These are phyloP conservation scores for Tachina fera DNA, from an alignment of 2,888 invertebrate species.

Conservation along the genomic window DNA sequence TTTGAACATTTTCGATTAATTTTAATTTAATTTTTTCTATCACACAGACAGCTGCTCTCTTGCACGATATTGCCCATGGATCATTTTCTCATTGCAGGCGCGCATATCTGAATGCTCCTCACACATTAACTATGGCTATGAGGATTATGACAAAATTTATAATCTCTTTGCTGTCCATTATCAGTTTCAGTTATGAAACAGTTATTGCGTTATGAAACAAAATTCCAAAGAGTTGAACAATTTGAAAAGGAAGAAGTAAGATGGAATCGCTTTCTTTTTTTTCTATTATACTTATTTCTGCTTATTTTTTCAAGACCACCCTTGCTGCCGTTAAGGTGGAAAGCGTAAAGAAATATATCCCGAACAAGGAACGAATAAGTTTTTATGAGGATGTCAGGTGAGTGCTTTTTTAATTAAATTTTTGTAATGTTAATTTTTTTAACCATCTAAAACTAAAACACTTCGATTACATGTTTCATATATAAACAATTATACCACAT, in stretches of 20 bases:
- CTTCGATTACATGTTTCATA: too few relatives aligned
- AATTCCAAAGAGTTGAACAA: constrained; percentile 69
- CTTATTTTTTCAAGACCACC: constrained; percentile 22
- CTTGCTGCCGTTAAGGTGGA: constrained; percentile 6
- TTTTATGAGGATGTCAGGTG: constrained; percentile 77
- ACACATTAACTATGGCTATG: constrained; percentile 83
- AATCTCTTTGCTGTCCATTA: constrained; percentile 83
- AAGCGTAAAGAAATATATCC: constrained; percentile 71
- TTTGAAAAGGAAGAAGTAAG: constrained; percentile 32
- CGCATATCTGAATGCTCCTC: constrained; percentile 76
- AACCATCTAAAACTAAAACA: too few relatives aligned
- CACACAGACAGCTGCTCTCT: constrained; percentile 85
- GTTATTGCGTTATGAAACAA: constrained; percentile 44
- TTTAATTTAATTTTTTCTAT: too few relatives aligned
- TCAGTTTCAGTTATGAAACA: constrained; percentile 82
- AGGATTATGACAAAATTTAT: constrained; percentile 83
- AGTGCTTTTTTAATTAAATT: constrained; percentile 31
- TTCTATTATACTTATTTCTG: not conserved
- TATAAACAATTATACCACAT: too few relatives aligned
- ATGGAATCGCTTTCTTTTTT: not conserved
- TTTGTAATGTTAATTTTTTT: too few relatives aligned
- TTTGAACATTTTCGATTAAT: too few relatives aligned
- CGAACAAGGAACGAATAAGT: constrained; percentile 69
- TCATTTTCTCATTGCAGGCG: constrained; percentile 85
- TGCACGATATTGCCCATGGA: constrained; percentile 88